Percentiles rank a stretch among this genome's conserved stretches.
phyloP scores from a whole-genome alignment of 2,888 invertebrate genomes.

The Drosophila stalkeri region DNA sequence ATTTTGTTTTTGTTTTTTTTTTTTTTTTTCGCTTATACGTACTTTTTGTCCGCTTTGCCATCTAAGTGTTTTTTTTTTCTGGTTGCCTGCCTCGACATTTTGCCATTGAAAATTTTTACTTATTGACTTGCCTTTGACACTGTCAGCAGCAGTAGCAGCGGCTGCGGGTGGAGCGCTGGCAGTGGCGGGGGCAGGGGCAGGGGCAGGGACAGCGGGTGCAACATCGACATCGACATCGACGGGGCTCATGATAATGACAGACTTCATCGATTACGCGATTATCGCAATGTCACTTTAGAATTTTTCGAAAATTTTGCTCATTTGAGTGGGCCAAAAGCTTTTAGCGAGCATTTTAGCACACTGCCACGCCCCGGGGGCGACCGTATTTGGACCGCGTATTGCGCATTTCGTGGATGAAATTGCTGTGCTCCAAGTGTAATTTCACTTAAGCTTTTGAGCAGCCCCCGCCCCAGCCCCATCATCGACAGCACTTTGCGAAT shows the following conservation, averaged over 20 bases:
- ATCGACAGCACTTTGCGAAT: conserved; percentile 21
- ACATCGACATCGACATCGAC: conserved; percentile 25
- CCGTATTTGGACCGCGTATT: conserved; percentile 14
- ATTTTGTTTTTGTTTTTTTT: background rate
- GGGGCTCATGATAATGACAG: conserved; percentile 78
- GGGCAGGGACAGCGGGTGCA: conserved; percentile 7
- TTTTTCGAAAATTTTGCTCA: conserved; percentile 69
- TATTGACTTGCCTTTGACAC: conserved; percentile 70
- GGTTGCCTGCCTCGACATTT: conserved; percentile 49
- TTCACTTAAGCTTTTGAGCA: conserved; percentile 81
- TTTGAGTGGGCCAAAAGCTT: conserved; percentile 70
- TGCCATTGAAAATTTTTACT: conserved; percentile 63
- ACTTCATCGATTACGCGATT: conserved; percentile 81
- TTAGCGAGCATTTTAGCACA: conserved; percentile 60
- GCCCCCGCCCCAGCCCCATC: conserved; percentile 18
- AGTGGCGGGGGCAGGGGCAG: background rate
- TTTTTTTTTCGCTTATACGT: background rate
- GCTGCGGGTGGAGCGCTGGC: background rate
- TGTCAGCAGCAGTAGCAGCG: conserved; percentile 16
- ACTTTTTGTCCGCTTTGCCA: conserved; percentile 11
- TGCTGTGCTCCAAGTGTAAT: conserved; percentile 78
- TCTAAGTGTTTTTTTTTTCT: conserved; percentile 61
- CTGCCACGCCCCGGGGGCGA: conserved; percentile 40
- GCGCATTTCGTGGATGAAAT: conserved; percentile 70
- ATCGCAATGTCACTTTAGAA: conserved; percentile 78